Base-by-base conservation (phyloP, 2,888 invertebrate species). In the Sinelater perroti region DNA sequence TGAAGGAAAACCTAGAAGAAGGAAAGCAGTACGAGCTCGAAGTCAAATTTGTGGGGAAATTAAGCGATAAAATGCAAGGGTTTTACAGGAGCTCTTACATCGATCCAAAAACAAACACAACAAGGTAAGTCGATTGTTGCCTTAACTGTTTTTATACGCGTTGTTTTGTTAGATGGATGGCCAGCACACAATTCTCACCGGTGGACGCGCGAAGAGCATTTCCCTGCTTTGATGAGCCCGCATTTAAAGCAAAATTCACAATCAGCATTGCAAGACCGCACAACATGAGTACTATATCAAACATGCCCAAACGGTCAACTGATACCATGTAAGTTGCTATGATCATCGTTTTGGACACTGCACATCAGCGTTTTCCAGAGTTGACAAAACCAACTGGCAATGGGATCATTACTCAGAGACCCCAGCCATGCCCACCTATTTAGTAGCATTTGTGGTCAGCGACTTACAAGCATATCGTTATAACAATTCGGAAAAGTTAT, bases 161-260 rank as follows among this genome's bases (percentile, higher is more conserved):
- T n/a, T n/a, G n/a, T n/a, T n/a, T n/a, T n/a, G n/a, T n/a, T 66
- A 92, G 91, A 72, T 88, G 87, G 86, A 82, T 92, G 76, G 88
- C 84, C 1, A 86, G 88, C 3, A 93, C 92, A 0, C 92, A 93
- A 70, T 91, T 93, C 71, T 89, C 93, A 60, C 86, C 91, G 0
- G 87, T 87, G 0, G 87, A 90, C 68, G 92, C 92, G 0, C 83
- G 92, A 30, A 82, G 87, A 69, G 93, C 91, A 0, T 94, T 94
- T 72, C 94, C 94, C 3, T 93, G 93, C 74, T 91, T 92, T 70
- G 95, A 95, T 70, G 93, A 94, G 65, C 94, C 94, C 1, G 82
- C 83, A 10, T 89, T 90, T 71, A 93, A 93, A 73, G 89, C 93
- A 0, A 84, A 79, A 21, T 94, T 93, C 63, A 82, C 82, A 4